These are phyloP conservation scores for Muschampia plurimacula DNA, from an alignment of 2,888 invertebrate species.

Conservation along the genomic window DNA sequence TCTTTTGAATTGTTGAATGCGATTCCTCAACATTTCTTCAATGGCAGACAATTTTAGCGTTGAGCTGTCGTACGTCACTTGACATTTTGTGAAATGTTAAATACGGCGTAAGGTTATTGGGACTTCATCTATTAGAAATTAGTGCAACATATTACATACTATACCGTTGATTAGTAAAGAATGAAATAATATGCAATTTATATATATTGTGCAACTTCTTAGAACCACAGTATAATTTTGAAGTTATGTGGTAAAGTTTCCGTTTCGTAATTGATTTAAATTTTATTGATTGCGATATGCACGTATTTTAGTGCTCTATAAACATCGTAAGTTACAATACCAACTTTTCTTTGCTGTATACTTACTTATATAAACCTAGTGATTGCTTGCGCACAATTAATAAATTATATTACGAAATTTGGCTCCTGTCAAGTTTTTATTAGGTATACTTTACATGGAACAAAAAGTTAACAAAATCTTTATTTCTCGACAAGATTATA, in stretches of 20 bases:
- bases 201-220: not conserved
- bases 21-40: not conserved
- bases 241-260: too few relatives aligned
- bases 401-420: not conserved
- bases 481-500: not conserved
- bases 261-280: not conserved
- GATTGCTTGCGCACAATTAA: conserved; percentile 6
- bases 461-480: not conserved
- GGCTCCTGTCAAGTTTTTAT: not conserved
- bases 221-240: not conserved
- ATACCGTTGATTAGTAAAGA: not conserved
- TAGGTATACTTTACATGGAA: not conserved
- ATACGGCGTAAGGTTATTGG: too few relatives aligned
- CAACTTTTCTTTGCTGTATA: not conserved
- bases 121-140: too few relatives aligned
- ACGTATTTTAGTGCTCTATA: not conserved
- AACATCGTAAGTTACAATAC: not conserved
- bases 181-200: not conserved
- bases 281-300: not conserved
- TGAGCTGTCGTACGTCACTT: too few relatives aligned
- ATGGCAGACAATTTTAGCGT: not conserved
- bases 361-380: not conserved
- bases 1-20: not conserved
- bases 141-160: too few relatives aligned
- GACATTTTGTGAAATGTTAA: too few relatives aligned